Evolutionary conservation across 1,140 invertebrate genomes (phyloP), one percentile per base, ranked within the genome.

Genomic region (Helicoverpa zea): DNA sequence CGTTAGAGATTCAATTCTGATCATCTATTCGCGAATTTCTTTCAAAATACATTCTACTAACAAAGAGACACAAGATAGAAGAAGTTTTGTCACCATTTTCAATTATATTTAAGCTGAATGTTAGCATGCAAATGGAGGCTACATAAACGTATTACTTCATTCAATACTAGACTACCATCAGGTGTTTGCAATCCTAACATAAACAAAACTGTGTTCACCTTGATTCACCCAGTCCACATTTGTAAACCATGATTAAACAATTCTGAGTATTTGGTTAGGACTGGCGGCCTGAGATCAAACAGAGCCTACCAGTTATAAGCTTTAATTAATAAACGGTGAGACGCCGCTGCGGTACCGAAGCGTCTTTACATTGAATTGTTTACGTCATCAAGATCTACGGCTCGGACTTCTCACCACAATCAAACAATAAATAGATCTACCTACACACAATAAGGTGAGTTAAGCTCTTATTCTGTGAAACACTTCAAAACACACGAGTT

Each of bases 231-330:
- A 23, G 58, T 61, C 73, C 73, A 75, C 73, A 75, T 59, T 74
- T 63, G 58, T 56, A 43, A 51, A 29, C 73, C 43, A 61, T 75
- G 56, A 63, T 63, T 75, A 75, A 75, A 75, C 58, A 75, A 47
- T 63, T 63, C 43, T 30, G 56, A 75, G 73, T 75, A 75, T 75
- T 75, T 75, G 14, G 43, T 75, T 75, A 75, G 73, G 73, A 75
- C 73, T 43, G 54, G 13, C 49, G 66, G 73, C 16, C 56, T 43
- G 73, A 23, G 58, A 63, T 61, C 56, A 75, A 75, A 75, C 58
- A 51, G 43, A 43, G 18, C 47, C 47, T 70, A 14, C 54, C 54
- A 74, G 72, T 74, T 43, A 58, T 74, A 74, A 74, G 35, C 52
- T 43, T 74, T 74, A 74, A 74, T 74, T 74, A 74, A 74, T 74